These are phyloP conservation scores for Noctuana brunneofusca DNA, from an alignment of 2,888 invertebrate genomes.

Conservation along the genomic window DNA sequence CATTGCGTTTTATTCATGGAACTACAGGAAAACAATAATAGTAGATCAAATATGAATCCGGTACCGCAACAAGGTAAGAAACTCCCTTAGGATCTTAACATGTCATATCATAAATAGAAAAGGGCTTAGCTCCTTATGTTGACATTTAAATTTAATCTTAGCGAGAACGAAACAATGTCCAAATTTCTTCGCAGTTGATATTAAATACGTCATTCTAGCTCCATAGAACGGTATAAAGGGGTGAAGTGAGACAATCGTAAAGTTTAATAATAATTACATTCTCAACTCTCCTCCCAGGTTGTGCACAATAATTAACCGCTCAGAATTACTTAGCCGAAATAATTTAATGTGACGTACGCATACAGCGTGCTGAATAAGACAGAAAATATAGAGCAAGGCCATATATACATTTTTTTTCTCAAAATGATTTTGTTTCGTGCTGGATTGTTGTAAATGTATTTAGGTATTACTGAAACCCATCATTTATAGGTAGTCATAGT, in stretches of 20 bases:
- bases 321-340: constrained; percentile 82
- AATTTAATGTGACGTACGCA: constrained; percentile 82
- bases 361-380: constrained; percentile 46
- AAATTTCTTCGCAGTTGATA: constrained; percentile 44
- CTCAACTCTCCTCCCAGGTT: constrained; percentile 81
- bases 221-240: constrained; percentile 61
- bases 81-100: constrained; percentile 77
- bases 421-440: not conserved
- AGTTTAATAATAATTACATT: constrained; percentile 84
- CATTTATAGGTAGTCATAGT: not conserved
- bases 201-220: constrained; percentile 49
- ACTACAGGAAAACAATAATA: constrained; percentile 42
- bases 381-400: not conserved
- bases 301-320: constrained; percentile 82
- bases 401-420: not conserved
- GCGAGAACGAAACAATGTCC: constrained; percentile 40
- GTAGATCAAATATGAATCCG: constrained; percentile 78
- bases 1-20: not conserved
- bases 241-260: constrained; percentile 83
- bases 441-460: not conserved
- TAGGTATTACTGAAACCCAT: not conserved
- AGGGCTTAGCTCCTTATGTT: constrained; percentile 39
- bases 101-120: constrained; percentile 56
- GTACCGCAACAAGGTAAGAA: constrained; percentile 78
- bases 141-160: constrained; percentile 49